A percentile compares a stretch with the other conserved stretches of the same genome.
phyloP scores from a whole-genome alignment of 2,113 vertebrate genomes.

The Theristicus caerulescens region DNA sequence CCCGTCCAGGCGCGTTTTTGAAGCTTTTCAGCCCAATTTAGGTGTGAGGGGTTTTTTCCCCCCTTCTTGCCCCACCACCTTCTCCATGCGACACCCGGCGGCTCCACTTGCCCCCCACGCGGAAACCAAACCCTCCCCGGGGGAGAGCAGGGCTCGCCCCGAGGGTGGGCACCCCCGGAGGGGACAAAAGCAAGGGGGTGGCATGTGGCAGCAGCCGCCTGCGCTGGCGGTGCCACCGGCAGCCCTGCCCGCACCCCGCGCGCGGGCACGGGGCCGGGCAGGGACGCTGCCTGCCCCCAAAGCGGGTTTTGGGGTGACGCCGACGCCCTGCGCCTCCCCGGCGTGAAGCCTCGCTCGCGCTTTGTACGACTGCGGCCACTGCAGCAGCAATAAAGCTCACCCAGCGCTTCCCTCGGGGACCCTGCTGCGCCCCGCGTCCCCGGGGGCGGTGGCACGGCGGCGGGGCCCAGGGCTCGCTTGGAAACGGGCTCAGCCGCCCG shows the following conservation, averaged over 20 bases:
- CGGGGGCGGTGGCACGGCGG: neutral
- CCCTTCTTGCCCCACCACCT: neutral
- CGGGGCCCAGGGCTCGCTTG: neutral
- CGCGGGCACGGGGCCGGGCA: neutral
- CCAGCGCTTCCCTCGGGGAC: neutral
- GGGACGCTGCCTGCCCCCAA: neutral
- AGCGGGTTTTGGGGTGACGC: neutral
- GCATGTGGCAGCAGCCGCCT: neutral
- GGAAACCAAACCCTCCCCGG: neutral
- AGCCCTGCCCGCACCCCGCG: neutral
- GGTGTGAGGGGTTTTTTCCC: neutral
- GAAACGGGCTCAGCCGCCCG: neutral
- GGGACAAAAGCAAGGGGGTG: neutral
- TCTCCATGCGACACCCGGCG: neutral
- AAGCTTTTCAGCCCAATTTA: neutral
- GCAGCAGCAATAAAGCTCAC: constrained; percentile 1
- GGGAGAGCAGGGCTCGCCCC: neutral
- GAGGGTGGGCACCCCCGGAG: too few relatives aligned
- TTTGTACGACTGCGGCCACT: neutral
- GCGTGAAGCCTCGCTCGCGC: neutral
- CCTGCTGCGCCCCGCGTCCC: neutral
- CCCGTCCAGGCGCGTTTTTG: neutral
- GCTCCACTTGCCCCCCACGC: neutral
- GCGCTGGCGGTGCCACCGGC: neutral
- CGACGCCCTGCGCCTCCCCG: too few relatives aligned